These are phyloP conservation scores for Lutraria lutraria DNA, from an alignment of 2,888 invertebrate genomes.

Conservation along the genomic window DNA sequence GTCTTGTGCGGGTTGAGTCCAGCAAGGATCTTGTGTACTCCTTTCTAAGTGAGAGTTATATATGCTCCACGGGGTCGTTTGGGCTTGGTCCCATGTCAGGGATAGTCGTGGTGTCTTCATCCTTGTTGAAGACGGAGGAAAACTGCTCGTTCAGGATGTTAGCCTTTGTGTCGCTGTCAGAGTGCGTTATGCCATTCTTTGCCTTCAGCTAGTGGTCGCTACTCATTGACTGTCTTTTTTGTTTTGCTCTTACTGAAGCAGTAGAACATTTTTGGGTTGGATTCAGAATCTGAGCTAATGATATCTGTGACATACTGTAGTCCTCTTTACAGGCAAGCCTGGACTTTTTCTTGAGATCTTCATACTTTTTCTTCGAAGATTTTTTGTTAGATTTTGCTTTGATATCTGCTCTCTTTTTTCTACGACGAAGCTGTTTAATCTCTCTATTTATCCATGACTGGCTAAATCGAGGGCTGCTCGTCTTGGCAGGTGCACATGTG, in stretches of 20 bases:
- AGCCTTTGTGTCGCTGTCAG: conserved; percentile 41
- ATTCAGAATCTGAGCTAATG: conserved; percentile 32
- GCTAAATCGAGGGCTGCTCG: conserved; percentile 30
- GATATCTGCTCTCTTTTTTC: conserved; percentile 25
- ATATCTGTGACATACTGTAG: conserved; percentile 46
- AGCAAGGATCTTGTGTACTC: conserved; percentile 30
- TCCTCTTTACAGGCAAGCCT: conserved; percentile 10
- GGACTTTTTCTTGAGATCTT: not conserved
- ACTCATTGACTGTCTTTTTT: conserved; percentile 20
- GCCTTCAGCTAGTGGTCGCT: too few species aligned
- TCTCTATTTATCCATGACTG: conserved; percentile 41
- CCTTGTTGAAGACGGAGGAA: too few species aligned
- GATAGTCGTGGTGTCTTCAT: conserved; percentile 44
- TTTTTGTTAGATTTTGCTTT: not conserved
- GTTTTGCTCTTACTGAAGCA: too few species aligned
- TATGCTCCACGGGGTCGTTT: conserved; percentile 11
- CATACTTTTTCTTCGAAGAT: not conserved
- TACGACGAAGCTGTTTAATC: conserved; percentile 20
- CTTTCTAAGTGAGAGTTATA: too few species aligned
- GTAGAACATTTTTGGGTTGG: conserved; percentile 43
- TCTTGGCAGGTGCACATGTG: conserved; percentile 23
- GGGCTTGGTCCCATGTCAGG: conserved; percentile 44
- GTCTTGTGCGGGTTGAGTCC: too few species aligned
- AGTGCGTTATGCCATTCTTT: too few species aligned
- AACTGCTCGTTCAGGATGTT: conserved; percentile 57